A percentile compares a stretch with the other conserved stretches of the same genome.
phyloP scores from a whole-genome alignment of 2,888 invertebrate species.

The Cephus runcator region DNA sequence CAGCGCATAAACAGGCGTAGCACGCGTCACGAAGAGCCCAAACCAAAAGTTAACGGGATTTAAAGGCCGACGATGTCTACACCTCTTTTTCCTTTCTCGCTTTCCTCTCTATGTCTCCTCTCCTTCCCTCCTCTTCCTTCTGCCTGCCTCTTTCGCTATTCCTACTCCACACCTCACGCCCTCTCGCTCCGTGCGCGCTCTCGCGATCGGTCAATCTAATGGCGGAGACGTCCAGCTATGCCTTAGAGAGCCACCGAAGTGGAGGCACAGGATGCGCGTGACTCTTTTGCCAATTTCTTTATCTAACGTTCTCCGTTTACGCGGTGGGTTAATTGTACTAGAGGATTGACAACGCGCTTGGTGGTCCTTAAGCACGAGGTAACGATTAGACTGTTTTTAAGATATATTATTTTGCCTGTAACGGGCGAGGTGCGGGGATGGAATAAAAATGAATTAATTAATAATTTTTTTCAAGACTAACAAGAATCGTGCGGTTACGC shows the following conservation, averaged over 20 bases:
- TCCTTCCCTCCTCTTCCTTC: slow-evolving; percentile 10
- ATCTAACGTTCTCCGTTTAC: slow-evolving; percentile 11
- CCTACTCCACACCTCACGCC: slow-evolving; percentile 21
- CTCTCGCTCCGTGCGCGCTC: slow-evolving; percentile 20
- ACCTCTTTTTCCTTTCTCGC: slow-evolving; percentile 20
- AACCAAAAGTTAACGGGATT: slow-evolving; percentile 53
- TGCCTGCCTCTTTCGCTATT: slow-evolving; percentile 16
- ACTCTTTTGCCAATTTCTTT: slow-evolving; percentile 53
- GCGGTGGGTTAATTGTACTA: neutral
- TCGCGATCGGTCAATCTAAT: slow-evolving; percentile 35
- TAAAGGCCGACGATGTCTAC: slow-evolving; percentile 48
- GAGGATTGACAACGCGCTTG: neutral
- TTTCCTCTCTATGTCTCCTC: slow-evolving; percentile 12
- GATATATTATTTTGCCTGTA: neutral
- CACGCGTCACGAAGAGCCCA: slow-evolving; percentile 35
- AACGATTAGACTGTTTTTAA: neutral
- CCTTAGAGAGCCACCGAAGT: slow-evolving; percentile 35
- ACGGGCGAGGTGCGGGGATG: neutral
- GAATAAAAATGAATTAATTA: too few species aligned
- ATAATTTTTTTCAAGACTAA: too few species aligned
- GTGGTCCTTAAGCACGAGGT: neutral
- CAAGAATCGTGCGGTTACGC: neutral
- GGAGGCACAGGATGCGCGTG: slow-evolving; percentile 55
- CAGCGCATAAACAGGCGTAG: slow-evolving; percentile 43
- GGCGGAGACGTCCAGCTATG: slow-evolving; percentile 35